Evolutionary conservation across 2,888 invertebrate genomes (phyloP).

Genomic region (Alloscopus bannaensis): DNA sequence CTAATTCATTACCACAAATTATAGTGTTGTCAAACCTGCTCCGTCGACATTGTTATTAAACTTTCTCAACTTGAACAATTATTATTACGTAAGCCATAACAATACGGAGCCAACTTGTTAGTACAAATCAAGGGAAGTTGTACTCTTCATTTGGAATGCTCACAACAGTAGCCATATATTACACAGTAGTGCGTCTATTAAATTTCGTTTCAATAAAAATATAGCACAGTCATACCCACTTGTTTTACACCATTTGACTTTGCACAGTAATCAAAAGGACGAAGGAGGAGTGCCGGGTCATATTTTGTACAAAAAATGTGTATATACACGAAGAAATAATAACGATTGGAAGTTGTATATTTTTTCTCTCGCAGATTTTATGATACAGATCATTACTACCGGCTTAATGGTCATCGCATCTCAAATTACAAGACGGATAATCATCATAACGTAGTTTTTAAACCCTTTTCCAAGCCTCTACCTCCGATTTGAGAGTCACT

Average conservation of each 20-base stretch:
- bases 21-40: slow-evolving; percentile 60
- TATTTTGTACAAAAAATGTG: slow-evolving; percentile 8
- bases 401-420: slow-evolving; percentile 54
- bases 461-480: slow-evolving; percentile 28
- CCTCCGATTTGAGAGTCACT: too few relatives aligned
- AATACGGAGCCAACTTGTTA: not conserved
- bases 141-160: not conserved
- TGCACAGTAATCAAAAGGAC: not conserved
- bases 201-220: slow-evolving; percentile 8
- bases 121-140: not conserved
- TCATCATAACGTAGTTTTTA: slow-evolving; percentile 19
- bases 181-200: too few relatives aligned
- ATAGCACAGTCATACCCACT: not conserved
- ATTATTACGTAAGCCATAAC: slow-evolving; percentile 36
- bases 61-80: slow-evolving; percentile 40
- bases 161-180: not conserved
- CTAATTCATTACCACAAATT: slow-evolving; percentile 58
- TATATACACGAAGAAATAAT: too few relatives aligned
- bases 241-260: not conserved
- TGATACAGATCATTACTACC: slow-evolving; percentile 53
- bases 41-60: slow-evolving; percentile 48
- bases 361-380: slow-evolving; percentile 25
- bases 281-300: slow-evolving; percentile 21
- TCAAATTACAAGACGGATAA: slow-evolving; percentile 53
- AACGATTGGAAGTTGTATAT: slow-evolving; percentile 26